phyloP scores from a whole-genome alignment of 2,888 invertebrate species.

The Caenorhabditis drosophilae region DNA sequence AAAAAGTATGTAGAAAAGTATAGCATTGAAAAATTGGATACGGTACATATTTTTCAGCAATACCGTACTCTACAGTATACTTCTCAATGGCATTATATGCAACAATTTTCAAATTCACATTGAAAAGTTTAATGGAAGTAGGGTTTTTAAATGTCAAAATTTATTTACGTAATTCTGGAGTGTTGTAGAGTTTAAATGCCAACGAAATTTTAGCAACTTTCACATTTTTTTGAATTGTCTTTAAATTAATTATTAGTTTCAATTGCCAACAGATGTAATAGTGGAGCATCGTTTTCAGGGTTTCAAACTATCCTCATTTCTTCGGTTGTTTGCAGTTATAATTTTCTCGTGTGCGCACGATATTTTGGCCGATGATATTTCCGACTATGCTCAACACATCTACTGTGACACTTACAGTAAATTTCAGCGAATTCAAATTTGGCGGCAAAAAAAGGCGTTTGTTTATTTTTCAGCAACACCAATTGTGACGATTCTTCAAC shows the following conservation, averaged over 20 bases:
- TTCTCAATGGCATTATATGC: slow-evolving; percentile 13
- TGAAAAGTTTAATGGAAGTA: slow-evolving; percentile 25
- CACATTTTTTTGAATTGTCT: neutral
- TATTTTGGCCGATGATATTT: slow-evolving; percentile 11
- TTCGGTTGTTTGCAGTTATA: slow-evolving; percentile 13
- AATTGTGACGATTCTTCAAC: slow-evolving; percentile 15
- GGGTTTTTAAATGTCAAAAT: neutral
- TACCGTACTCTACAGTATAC: slow-evolving; percentile 16
- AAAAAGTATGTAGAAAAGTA: too few species aligned
- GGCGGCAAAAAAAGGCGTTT: neutral
- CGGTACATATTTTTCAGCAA: slow-evolving; percentile 12
- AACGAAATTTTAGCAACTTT: neutral
- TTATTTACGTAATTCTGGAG: neutral
- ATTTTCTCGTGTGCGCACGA: slow-evolving; percentile 7
- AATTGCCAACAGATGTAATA: too few species aligned
- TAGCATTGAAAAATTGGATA: slow-evolving; percentile 4
- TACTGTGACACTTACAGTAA: slow-evolving; percentile 29
- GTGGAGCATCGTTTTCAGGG: neutral
- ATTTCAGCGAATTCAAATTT: neutral
- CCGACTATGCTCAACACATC: slow-evolving; percentile 18
- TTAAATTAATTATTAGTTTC: too few species aligned
- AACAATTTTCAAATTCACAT: slow-evolving; percentile 6
- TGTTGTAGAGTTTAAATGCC: neutral
- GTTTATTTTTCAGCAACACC: slow-evolving; percentile 19
- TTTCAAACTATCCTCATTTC: neutral